These are phyloP conservation scores for Datnioides undecimradiatus DNA, from an alignment of 2,113 vertebrate genomes.

Conservation along the genomic window DNA sequence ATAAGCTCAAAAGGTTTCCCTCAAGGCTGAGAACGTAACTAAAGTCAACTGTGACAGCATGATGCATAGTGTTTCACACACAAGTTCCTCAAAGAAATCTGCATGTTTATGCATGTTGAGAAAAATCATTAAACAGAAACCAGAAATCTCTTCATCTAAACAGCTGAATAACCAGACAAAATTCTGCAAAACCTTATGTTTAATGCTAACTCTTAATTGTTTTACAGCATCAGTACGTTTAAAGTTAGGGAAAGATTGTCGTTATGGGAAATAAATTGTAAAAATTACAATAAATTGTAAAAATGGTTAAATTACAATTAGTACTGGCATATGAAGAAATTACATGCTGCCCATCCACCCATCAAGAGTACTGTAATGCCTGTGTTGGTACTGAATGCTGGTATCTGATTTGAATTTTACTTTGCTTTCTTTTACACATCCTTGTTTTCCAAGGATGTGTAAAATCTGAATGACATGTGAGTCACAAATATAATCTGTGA, in stretches of 20 bases:
- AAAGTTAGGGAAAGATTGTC: background rate
- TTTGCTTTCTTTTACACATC: too few relatives aligned
- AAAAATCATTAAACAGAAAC: too few relatives aligned
- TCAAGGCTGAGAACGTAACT: background rate
- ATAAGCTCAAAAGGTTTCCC: constrained; percentile 3
- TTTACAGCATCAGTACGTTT: background rate
- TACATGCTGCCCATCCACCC: background rate
- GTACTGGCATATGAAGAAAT: background rate
- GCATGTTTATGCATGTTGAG: background rate
- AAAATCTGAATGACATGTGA: too few relatives aligned
- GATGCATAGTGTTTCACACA: background rate
- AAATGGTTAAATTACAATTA: background rate
- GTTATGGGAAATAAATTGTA: background rate
- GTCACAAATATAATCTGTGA: too few relatives aligned
- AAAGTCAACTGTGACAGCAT: background rate
- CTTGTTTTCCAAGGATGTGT: background rate
- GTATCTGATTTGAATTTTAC: background rate
- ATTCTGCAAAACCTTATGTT: background rate
- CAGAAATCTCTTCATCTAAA: too few relatives aligned
- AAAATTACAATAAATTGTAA: too few relatives aligned
- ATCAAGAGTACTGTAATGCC: background rate
- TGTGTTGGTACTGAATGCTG: background rate
- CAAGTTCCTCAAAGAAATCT: background rate
- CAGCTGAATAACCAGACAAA: background rate
- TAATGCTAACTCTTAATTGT: background rate